Conservation (phyloP, 2,888 invertebrate genomes). For the Caenorhabditis afra region DNA sequence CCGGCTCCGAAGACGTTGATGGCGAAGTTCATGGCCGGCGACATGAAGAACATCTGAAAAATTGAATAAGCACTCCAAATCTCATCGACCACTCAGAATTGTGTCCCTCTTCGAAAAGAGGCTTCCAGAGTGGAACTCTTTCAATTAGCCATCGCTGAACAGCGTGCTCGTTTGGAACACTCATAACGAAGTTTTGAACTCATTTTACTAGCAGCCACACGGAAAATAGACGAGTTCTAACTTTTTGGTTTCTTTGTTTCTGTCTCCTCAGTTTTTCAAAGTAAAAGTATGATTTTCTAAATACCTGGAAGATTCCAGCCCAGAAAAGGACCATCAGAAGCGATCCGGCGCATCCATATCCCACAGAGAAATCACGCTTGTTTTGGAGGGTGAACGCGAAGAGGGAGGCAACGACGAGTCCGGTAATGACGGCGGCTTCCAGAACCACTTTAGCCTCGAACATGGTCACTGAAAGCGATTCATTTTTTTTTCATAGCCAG, state of each 20-base stretch:
- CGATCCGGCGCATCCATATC: constrained; percentile 83
- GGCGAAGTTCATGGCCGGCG: constrained; percentile 86
- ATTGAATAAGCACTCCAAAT: constrained; percentile 4
- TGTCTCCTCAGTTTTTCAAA: no score
- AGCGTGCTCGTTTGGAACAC: no score
- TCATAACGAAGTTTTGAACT: no score
- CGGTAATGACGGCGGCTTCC: constrained; percentile 88
- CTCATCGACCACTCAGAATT: no score
- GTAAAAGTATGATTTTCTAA: neutral
- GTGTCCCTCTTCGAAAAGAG: no score
- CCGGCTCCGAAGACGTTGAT: constrained; percentile 86
- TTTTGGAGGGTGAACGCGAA: constrained; percentile 91
- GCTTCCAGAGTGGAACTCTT: neutral
- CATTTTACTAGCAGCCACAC: no score
- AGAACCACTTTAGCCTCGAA: constrained; percentile 88
- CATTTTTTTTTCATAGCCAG: no score
- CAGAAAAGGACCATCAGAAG: constrained; percentile 84
- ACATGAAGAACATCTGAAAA: constrained; percentile 87
- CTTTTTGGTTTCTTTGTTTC: no score
- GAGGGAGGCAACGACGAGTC: constrained; percentile 83
- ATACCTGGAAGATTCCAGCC: constrained; percentile 85
- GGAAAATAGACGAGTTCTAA: no score
- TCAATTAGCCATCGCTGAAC: neutral
- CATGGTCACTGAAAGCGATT: constrained; percentile 84
- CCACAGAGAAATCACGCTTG: constrained; percentile 89